A percentile compares a stretch with the other conserved stretches of the same genome.
Conservation (phyloP, 1,140 invertebrate genomes). For the Brachionus sp. region DNA sequence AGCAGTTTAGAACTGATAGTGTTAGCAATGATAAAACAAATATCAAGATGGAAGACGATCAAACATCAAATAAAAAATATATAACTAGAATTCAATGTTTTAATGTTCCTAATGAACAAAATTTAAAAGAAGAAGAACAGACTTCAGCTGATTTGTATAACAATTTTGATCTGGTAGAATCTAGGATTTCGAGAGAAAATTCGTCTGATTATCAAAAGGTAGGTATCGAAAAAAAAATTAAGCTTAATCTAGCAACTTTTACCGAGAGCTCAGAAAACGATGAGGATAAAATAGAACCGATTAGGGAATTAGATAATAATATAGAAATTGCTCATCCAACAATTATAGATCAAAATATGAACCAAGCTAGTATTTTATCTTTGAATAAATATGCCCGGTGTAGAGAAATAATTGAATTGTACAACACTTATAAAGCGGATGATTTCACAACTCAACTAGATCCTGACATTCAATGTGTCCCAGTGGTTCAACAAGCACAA, state of each 20-base stretch:
- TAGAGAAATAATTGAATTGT: constrained; percentile 12
- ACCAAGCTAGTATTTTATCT: neutral
- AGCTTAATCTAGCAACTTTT: neutral
- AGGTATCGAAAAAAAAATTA: constrained; percentile 24
- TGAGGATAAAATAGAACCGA: neutral
- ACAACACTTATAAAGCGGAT: neutral
- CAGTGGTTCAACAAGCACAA: neutral
- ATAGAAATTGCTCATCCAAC: neutral
- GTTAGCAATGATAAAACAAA: neutral
- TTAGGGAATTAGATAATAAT: neutral
- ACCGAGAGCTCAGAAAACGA: neutral
- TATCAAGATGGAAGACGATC: neutral
- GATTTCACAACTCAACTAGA: neutral
- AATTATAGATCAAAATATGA: neutral
- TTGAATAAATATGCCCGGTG: neutral
- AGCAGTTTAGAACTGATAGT: neutral
- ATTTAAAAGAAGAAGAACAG: neutral
- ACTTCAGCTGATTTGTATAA: neutral
- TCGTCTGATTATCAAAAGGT: neutral
- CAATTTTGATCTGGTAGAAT: neutral
- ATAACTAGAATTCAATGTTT: neutral
- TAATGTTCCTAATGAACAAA: neutral
- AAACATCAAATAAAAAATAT: neutral
- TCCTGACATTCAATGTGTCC: neutral
- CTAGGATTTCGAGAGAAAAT: neutral